Evolutionary conservation across 2,113 vertebrate species (phyloP).

Genomic region (Marmota flaviventris): DNA sequence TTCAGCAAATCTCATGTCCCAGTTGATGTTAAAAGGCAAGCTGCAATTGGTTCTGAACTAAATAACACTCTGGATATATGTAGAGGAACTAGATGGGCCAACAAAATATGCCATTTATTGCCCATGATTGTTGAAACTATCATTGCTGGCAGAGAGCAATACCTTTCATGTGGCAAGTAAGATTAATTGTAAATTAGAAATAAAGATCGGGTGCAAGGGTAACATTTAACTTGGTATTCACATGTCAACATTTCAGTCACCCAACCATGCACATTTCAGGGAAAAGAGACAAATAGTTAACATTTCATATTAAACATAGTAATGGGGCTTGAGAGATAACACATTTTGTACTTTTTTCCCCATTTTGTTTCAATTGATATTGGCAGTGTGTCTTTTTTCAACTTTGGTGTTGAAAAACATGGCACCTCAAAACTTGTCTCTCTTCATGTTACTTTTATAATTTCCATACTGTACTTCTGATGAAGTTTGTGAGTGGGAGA

Average conservation of each 20-base stretch:
- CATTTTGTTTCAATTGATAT: slow-evolving; percentile 80
- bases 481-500: slow-evolving; percentile 71
- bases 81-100: not conserved
- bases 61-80: too few relatives aligned
- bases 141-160: slow-evolving; percentile 2
- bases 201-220: slow-evolving; percentile 64
- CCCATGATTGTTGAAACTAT: not conserved
- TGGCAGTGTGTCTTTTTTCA: slow-evolving; percentile 59
- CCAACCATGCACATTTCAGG: slow-evolving; percentile 25
- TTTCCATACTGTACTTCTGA: not conserved
- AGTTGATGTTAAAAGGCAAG: not conserved
- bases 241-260: slow-evolving; percentile 68
- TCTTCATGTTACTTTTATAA: slow-evolving; percentile 60
- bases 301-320: slow-evolving; percentile 32
- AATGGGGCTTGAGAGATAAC: slow-evolving; percentile 72
- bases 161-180: slow-evolving; percentile 63
- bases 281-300: slow-evolving; percentile 9
- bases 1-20: not conserved
- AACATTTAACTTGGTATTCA: slow-evolving; percentile 76
- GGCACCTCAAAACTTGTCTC: slow-evolving; percentile 70
- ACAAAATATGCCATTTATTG: not conserved
- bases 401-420: slow-evolving; percentile 63
- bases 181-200: slow-evolving; percentile 80
- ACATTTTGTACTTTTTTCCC: slow-evolving; percentile 63
- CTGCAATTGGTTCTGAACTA: not conserved